Conservation (phyloP, 2,888 invertebrate species). For the Podabrus alpinus region DNA sequence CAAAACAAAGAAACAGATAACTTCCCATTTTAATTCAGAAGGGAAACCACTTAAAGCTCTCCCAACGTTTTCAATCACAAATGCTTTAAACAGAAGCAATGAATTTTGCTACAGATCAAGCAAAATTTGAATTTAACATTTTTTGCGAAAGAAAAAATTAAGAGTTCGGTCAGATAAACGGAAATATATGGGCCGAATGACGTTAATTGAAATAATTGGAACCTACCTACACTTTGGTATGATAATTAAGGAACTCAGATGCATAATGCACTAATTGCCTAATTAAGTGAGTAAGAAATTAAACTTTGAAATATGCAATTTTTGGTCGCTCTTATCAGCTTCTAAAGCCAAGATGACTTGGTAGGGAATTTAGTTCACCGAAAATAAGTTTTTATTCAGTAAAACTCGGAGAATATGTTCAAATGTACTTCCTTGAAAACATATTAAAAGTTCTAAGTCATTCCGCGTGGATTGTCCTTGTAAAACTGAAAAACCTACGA, state of each 20-base stretch:
- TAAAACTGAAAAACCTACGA: too few species aligned
- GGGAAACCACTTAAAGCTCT: background rate
- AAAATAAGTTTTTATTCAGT: too few species aligned
- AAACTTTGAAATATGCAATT: background rate
- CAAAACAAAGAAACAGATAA: background rate
- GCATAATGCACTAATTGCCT: background rate
- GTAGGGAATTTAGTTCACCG: too few species aligned
- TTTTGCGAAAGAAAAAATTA: background rate
- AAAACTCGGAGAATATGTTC: too few species aligned
- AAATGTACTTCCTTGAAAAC: too few species aligned
- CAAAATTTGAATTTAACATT: background rate
- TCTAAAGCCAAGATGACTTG: too few species aligned
- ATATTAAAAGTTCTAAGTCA: too few species aligned
- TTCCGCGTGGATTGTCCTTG: too few species aligned
- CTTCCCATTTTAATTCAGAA: background rate
- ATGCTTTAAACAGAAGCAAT: too few species aligned
- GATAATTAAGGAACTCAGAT: background rate
- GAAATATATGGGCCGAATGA: background rate
- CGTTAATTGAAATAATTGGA: background rate
- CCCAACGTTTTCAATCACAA: background rate
- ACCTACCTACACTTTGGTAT: background rate
- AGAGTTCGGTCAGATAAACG: background rate
- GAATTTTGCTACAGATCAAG: too few species aligned
- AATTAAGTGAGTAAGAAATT: background rate
- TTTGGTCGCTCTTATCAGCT: background rate